Percentiles rank a stretch among this genome's conserved stretches.
Conservation (phyloP, 2,888 invertebrate species). For the Stramonita haemastoma region DNA sequence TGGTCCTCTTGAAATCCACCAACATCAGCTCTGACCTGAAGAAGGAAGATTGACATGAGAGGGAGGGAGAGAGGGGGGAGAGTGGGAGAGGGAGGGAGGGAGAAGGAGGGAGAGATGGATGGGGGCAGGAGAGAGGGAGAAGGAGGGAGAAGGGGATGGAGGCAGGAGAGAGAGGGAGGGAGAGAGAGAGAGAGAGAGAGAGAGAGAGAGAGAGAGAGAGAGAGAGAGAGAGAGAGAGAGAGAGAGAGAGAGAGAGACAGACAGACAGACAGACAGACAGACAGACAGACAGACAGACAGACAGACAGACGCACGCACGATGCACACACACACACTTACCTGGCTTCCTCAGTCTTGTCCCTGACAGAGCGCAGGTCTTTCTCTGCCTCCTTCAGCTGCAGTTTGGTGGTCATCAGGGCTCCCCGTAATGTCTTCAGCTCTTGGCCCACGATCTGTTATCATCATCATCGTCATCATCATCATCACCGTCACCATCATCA, state of each 20-base stretch:
- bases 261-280: background rate
- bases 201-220: background rate
- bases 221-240: background rate
- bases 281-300: background rate
- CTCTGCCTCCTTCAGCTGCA: conserved; percentile 60
- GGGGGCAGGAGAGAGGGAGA: too few species aligned
- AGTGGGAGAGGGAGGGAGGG: too few species aligned
- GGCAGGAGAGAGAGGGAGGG: background rate
- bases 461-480: too few species aligned
- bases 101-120: too few species aligned
- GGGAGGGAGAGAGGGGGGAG: too few species aligned
- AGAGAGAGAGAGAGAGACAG: background rate
- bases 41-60: too few species aligned
- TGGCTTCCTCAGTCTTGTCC: conserved; percentile 70
- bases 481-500: too few species aligned
- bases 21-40: background rate
- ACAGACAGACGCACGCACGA: background rate
- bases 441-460: conserved; percentile 40
- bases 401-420: conserved; percentile 57
- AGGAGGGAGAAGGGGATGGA: background rate
- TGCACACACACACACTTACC: conserved; percentile 51
- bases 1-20: too few species aligned
- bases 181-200: too few species aligned
- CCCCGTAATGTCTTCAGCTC: conserved; percentile 59
- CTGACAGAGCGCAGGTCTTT: conserved; percentile 63